Evolutionary conservation across 2,113 vertebrate genomes (phyloP), one percentile per base, ranked within the genome.

Genomic region (Tilapia sparmanii): DNA sequence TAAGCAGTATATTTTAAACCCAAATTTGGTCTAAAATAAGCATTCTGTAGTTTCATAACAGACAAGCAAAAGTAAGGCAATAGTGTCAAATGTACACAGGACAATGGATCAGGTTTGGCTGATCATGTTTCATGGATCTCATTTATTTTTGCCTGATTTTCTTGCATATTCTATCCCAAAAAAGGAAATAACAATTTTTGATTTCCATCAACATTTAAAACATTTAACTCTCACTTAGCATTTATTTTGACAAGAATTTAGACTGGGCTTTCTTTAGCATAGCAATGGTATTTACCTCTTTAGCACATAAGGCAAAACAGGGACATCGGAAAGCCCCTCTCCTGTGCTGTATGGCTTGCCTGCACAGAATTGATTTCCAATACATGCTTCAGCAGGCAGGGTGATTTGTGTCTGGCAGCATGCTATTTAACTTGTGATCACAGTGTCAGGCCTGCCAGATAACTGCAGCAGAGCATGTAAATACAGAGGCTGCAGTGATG

Each of bases 361-460:
- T 91, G 91, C 45, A 82, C 86, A 86, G 11, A 83, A 95, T 94
- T 91, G 93, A 95, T 93, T 93, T 89, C 90, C 92, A 86, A 91
- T 94, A 91, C 87, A 91, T 94, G 90, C 87, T 85, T 95, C 92
- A 93, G 93, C 92, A 94, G 82, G 83, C 76, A 50, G 47, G 33
- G 59, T 73, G 87, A 76, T 80, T 33, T 82, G 84, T 84, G 90
- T 80, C 89, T 89, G 68, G 55, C 85, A 59, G 82, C 61, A 33
- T 53, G 57, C 82, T 89, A 76, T 86, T 90, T 73, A 90, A 81
- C 84, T 57, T 78, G 71, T 63, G 59, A 31, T 35, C 80, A 80
- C 80, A 80, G 61, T 78, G 84, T 84, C 83, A 76, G 82, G 45
- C 82, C 63, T 13, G n/a, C 53, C 31, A 53, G 18, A 88, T 52